Conservation (phyloP, 2,113 vertebrate genomes). For the Lepus europaeus region DNA sequence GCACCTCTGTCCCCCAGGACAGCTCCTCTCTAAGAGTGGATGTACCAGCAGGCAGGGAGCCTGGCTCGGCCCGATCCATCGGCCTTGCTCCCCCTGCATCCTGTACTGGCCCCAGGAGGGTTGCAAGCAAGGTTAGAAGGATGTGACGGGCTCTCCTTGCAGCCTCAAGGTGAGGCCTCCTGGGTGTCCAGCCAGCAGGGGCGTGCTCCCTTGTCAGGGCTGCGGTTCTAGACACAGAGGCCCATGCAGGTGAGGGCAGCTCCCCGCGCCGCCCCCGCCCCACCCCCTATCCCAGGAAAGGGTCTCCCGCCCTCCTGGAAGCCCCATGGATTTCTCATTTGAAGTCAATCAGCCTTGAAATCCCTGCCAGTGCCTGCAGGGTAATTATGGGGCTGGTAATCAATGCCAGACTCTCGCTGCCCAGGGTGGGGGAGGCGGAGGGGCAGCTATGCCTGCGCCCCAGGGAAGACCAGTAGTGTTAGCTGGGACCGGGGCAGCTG, state of each 20-base stretch:
- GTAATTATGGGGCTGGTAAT: conserved; percentile 85
- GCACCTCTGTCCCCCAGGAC: not conserved
- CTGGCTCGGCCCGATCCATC: not conserved
- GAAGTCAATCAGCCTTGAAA: conserved; percentile 88
- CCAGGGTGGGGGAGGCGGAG: conserved; percentile 31
- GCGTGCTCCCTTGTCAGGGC: not conserved
- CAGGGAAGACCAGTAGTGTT: not conserved
- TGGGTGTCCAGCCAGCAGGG: not conserved
- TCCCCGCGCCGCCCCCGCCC: not conserved
- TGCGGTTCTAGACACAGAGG: not conserved
- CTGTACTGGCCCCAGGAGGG: not conserved
- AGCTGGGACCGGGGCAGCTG: not conserved
- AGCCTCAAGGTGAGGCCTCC: not conserved
- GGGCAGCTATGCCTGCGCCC: not conserved
- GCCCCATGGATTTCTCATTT: conserved; percentile 88
- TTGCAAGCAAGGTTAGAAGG: not conserved
- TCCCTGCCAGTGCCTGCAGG: conserved; percentile 78
- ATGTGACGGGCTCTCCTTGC: not conserved
- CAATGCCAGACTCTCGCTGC: conserved; percentile 80
- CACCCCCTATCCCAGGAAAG: not conserved
- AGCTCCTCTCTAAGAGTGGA: not conserved
- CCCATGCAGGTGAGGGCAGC: not conserved
- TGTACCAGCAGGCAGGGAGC: not conserved
- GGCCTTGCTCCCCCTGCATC: not conserved
- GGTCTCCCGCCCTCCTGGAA: conserved; percentile 63